phyloP scores from a whole-genome alignment of 1,140 invertebrate species.

The Formica exsecta region DNA sequence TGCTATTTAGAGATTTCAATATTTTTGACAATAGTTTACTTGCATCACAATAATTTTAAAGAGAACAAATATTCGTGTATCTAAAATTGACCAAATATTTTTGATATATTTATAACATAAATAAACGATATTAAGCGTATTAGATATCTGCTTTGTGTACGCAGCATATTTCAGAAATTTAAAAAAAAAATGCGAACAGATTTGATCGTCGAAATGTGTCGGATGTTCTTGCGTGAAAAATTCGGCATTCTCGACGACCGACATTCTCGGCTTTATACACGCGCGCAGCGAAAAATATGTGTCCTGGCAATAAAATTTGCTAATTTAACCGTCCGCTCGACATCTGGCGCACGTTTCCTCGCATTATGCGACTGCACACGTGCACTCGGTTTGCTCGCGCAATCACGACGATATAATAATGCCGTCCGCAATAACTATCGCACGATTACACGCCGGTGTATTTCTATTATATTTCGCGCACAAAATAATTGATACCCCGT shows the following conservation, averaged over 20 bases:
- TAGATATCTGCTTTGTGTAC: not conserved
- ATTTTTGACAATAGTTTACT: too few relatives aligned
- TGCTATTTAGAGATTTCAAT: too few relatives aligned
- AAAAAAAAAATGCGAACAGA: not conserved
- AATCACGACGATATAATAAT: slow-evolving; percentile 51
- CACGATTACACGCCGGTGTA: not conserved
- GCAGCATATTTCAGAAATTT: not conserved
- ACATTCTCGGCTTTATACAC: not conserved
- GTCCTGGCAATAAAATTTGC: slow-evolving; percentile 64
- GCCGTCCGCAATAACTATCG: slow-evolving; percentile 25
- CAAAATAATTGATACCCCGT: slow-evolving; percentile 60
- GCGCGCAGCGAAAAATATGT: slow-evolving; percentile 57
- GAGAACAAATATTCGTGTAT: not conserved
- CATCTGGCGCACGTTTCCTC: slow-evolving; percentile 67
- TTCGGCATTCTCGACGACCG: slow-evolving; percentile 11
- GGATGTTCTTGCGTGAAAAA: not conserved
- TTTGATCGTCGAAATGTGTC: not conserved
- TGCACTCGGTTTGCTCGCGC: slow-evolving; percentile 1
- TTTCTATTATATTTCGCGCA: slow-evolving; percentile 1
- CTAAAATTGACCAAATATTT: not conserved
- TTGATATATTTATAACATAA: too few relatives aligned
- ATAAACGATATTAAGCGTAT: too few relatives aligned
- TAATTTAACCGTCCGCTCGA: slow-evolving; percentile 63
- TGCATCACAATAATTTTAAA: too few relatives aligned
- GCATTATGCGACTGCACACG: slow-evolving; percentile 20